A percentile compares a stretch with the other conserved stretches of the same genome.
Conservation (phyloP, 2,797 vertebrate species). For the Tapera naevia region DNA sequence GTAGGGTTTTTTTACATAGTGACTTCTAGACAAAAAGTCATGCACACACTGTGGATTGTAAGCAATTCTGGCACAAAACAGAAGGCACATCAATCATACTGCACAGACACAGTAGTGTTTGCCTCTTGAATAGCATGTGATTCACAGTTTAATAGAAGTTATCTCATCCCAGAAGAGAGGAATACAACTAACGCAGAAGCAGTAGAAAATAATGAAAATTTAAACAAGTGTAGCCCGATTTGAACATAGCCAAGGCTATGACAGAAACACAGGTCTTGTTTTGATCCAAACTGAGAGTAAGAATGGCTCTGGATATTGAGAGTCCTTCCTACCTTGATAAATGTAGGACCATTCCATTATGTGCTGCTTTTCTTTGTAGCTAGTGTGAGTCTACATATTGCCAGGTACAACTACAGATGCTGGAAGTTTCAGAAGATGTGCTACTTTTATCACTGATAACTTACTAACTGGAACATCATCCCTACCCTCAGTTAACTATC, state of each 20-base stretch:
- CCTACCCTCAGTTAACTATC: background rate
- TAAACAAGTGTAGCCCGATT: rapidly evolving
- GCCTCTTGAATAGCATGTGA: background rate
- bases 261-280: background rate
- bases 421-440: background rate
- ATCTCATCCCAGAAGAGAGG: background rate
- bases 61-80: background rate
- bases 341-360: background rate
- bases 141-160: background rate
- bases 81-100: background rate
- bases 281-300: background rate
- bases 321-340: background rate
- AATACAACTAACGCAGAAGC: background rate
- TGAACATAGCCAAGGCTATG: background rate
- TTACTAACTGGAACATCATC: background rate
- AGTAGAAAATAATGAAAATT: background rate
- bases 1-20: background rate
- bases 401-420: background rate
- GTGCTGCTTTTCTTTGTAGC: background rate
- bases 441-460: background rate
- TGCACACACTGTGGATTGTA: background rate
- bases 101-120: background rate
- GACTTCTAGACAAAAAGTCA: background rate
- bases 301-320: background rate
- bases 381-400: background rate